Base-by-base conservation (phyloP, 2,888 invertebrate species). In the Cataglyphis cursor region DNA sequence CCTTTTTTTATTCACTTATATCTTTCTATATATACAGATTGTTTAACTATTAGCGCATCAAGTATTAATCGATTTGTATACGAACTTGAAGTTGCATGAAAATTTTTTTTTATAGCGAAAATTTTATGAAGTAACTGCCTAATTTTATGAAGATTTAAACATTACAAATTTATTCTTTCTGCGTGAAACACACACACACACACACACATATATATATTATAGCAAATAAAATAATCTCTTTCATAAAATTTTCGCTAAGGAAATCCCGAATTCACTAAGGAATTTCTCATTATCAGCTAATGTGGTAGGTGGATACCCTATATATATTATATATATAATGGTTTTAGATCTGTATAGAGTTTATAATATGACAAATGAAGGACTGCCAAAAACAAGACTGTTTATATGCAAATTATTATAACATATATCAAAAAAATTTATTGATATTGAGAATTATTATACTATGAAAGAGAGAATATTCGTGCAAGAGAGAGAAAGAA, bases 311-410 rank as follows among this genome's bases (percentile, higher is more conserved):
- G 59, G 59, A 80, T 48, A 80, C 3, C 35, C 59, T 80, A 44
- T 80, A 80, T 78, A 66, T 57, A 66, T 41, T 66, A 59, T 41
- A 12, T 66, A 59, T 31, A 3, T 41, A 41, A 41, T 41, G 41
- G 3, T 41, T 38, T 10, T 24, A 12, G 3, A 41, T 12, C 12
- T 41, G 3, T 41, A 51, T 54, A 80, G 24, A 70, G 1, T 61
- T 48, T 65, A 18, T 68, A 78, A 44, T 35, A 44, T 82, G 75
- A 74, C 68, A 65, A 81, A 83, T 81, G 78, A 84, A 82, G 31
- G 86, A 87, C 88, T 90, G 88, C 87, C 89, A 89, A 88, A 89
- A 90, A 90, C 89, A 89, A 87, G 70, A 54, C 81, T 85, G 80
- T 66, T 54, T 76, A 35, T 66, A 81, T 41, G 64, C 66, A 64